Conservation (phyloP, 2,888 invertebrate species). For the Drosophila algonquin region DNA sequence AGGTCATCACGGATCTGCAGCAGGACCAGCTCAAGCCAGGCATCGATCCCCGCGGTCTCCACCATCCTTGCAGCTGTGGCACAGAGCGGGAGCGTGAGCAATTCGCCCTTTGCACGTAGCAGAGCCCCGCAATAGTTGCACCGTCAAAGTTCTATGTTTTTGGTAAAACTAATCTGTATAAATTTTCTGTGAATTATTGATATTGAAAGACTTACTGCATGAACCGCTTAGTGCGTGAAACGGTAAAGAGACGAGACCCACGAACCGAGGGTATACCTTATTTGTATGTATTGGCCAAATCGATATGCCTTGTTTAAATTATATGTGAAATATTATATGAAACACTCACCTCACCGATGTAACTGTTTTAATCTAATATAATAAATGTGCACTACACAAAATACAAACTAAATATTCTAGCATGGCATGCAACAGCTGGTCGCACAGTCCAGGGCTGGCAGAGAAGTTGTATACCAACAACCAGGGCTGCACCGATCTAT, state of each 20-base stretch:
- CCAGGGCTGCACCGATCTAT: too few relatives aligned
- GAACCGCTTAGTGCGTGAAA: background rate
- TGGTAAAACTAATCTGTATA: background rate
- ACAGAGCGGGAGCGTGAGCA: slow-evolving; percentile 62
- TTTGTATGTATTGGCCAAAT: background rate
- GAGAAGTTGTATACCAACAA: too few relatives aligned
- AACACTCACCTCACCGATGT: slow-evolving; percentile 47
- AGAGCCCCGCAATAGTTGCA: background rate
- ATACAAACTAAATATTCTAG: slow-evolving; percentile 1
- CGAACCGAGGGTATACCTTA: background rate
- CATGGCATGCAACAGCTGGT: slow-evolving; percentile 72
- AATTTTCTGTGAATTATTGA: background rate
- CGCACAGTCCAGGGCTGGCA: too few relatives aligned
- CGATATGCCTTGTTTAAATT: slow-evolving; percentile 30
- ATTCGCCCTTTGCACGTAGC: slow-evolving; percentile 50
- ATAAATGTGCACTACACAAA: slow-evolving; percentile 34
- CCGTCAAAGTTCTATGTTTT: background rate
- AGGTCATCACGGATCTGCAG: slow-evolving; percentile 80
- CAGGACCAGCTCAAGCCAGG: slow-evolving; percentile 74
- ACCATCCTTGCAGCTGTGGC: slow-evolving; percentile 67
- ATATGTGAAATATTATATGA: slow-evolving; percentile 19
- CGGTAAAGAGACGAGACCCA: background rate
- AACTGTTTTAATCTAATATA: background rate
- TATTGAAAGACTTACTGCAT: background rate
- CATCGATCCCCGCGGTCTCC: slow-evolving; percentile 50